These are phyloP conservation scores for Drosophila triauraria DNA, from an alignment of 1,140 invertebrate species.

Conservation along the genomic window DNA sequence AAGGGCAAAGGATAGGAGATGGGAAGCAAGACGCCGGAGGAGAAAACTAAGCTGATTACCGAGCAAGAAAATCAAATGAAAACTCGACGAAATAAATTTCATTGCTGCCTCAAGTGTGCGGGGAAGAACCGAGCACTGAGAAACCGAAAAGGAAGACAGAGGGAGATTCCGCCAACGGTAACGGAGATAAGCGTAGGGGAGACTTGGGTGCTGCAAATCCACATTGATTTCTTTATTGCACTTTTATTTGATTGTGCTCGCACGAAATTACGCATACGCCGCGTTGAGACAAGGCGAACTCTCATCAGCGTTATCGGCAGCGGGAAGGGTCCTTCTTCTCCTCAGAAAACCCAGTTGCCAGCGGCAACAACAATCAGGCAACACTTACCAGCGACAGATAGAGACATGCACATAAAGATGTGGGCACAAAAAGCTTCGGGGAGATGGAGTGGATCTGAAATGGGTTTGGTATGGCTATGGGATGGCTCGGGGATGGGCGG, in stretches of 20 bases:
- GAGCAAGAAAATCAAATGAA: slow-evolving; percentile 67
- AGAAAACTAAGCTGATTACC: slow-evolving; percentile 77
- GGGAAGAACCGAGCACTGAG: background rate
- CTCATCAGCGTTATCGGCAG: slow-evolving; percentile 72
- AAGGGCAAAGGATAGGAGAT: background rate
- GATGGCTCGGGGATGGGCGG: background rate
- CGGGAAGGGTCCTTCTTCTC: slow-evolving; percentile 18
- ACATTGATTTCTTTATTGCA: slow-evolving; percentile 83
- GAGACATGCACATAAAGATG: slow-evolving; percentile 39
- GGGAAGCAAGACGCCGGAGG: slow-evolving; percentile 13
- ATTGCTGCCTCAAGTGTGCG: slow-evolving; percentile 55
- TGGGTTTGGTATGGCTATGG: background rate
- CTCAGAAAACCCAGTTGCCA: slow-evolving; percentile 30
- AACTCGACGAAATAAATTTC: slow-evolving; percentile 69
- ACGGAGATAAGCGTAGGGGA: slow-evolving; percentile 22
- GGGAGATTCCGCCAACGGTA: slow-evolving; percentile 22
- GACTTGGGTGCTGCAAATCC: slow-evolving; percentile 46
- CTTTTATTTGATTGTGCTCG: slow-evolving; percentile 80
- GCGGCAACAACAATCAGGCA: slow-evolving; percentile 66
- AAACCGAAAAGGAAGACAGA: background rate
- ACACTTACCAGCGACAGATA: slow-evolving; percentile 62
- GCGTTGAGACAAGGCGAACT: slow-evolving; percentile 72
- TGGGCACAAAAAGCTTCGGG: slow-evolving; percentile 11
- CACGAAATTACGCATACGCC: slow-evolving; percentile 80
- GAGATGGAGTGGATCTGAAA: background rate